Conservation (phyloP, 2,113 vertebrate species). For the Origma solitaria region DNA sequence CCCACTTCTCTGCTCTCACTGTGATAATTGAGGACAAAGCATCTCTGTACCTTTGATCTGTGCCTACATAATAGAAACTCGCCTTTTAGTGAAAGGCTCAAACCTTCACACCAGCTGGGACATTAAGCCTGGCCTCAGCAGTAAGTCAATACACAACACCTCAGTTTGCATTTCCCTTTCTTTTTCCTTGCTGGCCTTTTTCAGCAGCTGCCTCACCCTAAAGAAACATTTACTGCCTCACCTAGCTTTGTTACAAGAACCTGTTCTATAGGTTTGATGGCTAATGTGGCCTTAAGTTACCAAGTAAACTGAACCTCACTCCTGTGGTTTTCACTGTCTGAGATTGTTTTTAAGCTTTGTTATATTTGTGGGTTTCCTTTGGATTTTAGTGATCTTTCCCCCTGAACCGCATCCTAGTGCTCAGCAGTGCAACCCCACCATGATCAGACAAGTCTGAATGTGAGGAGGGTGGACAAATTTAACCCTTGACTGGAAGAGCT, state of each 20-base stretch:
- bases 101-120: neutral
- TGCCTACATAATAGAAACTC: neutral
- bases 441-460: neutral
- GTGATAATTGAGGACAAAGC: neutral
- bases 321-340: neutral
- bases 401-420: neutral
- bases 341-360: neutral
- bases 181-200: neutral
- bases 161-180: neutral
- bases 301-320: neutral
- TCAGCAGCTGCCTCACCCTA: slow-evolving; percentile 1
- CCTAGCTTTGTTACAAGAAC: slow-evolving; percentile 8
- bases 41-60: neutral
- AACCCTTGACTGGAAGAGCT: neutral
- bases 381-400: neutral
- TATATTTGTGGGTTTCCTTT: neutral
- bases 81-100: neutral
- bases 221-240: neutral
- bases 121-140: neutral
- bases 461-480: neutral
- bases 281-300: neutral
- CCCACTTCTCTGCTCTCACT: neutral
- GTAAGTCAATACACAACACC: neutral
- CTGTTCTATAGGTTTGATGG: slow-evolving; percentile 34
- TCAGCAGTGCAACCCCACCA: neutral